Base-by-base conservation (phyloP, 2,888 invertebrate species). In the Tridacna gigas region DNA sequence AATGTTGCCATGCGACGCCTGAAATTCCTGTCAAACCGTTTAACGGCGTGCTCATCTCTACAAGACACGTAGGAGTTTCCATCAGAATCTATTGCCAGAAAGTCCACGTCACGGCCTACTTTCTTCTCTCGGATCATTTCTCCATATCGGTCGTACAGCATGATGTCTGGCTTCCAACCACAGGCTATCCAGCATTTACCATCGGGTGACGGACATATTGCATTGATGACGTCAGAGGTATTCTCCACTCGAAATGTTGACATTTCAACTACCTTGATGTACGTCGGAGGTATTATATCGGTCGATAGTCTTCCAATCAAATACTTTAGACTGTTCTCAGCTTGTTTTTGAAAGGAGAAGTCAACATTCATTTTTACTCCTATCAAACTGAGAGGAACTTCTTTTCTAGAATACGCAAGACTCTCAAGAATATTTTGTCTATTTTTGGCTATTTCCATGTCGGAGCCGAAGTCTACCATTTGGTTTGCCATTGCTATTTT, bases 381-480 rank as follows among this genome's bases (percentile, higher is more conserved):
- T 18, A 84, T 81, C 45, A 88, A 48, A 47, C 82, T 74, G 28
- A 80, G 63, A 3, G 88, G 88, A 9, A 86, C 71, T 22, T 85
- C 82, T 26, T 84, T 88, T 51, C 83, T 81, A 12, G 84, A 69
- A 20, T 77, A 75, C 26, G 77, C 74, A 26, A 89, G 51, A 22
- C 84, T 82, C 13, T 78, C 82, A 13, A 82, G 60, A 13, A 89
- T 84, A 20, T 79, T 74, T 22, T 81, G 80, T 22, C 79, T 45
- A 61, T 76, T 51, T 37, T 79, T 74, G 0, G 88, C 85, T n/a
- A 89, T 60, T 60, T 89, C 89, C 15, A 86, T 86, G 63, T 88
- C 88, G 3, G 88, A 88, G 11, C 86, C 88, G 51, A 86, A 89
- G 74, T 89, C 89, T 9, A 88, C 80, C 76, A 89, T 89, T 47